Conservation (phyloP, 2,113 vertebrate genomes). For the Leptobrachium ailaonicum region DNA sequence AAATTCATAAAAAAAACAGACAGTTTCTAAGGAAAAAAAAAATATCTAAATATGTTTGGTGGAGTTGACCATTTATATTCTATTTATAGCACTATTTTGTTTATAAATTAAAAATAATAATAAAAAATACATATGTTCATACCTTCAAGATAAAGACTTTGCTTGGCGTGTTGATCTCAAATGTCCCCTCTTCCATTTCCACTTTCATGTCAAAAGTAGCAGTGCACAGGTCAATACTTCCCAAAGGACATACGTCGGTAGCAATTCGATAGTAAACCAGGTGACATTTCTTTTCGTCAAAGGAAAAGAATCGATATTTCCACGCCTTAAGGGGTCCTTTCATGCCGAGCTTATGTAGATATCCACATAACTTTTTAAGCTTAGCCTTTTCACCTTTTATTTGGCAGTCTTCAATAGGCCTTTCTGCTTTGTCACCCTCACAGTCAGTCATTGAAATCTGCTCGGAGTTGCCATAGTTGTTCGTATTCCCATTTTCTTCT, state of each 20-base stretch:
- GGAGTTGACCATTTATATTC: too few species aligned
- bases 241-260: conserved; percentile 82
- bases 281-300: conserved; percentile 81
- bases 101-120: too few species aligned
- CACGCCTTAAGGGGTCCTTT: conserved; percentile 84
- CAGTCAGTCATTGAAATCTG: neutral
- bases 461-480: neutral
- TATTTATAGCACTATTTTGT: too few species aligned
- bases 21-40: too few species aligned
- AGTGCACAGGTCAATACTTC: conserved; percentile 73
- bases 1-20: too few species aligned
- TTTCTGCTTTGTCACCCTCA: neutral
- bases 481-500: neutral
- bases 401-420: conserved; percentile 14
- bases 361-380: conserved; percentile 82
- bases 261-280: conserved; percentile 86
- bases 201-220: conserved; percentile 81
- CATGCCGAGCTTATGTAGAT: conserved; percentile 82
- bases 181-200: conserved; percentile 78
- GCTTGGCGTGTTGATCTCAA: conserved; percentile 85
- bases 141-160: conserved; percentile 87
- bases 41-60: too few species aligned
- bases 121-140: conserved; percentile 34
- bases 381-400: conserved; percentile 29
- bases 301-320: conserved; percentile 93